phyloP scores from a whole-genome alignment of 1,140 invertebrate species.

The Chironomus striatipennis region DNA sequence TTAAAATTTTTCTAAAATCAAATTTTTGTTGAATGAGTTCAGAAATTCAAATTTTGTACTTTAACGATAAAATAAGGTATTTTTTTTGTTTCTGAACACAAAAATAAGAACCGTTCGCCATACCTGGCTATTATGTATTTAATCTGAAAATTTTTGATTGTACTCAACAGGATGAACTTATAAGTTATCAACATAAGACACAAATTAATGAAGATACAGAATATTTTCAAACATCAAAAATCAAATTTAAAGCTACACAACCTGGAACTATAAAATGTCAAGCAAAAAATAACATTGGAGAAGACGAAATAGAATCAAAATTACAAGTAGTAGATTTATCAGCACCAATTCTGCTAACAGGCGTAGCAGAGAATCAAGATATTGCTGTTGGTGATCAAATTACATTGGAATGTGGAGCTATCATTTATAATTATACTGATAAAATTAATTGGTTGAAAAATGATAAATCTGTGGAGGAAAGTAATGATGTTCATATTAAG shows the following conservation, averaged over 20 bases:
- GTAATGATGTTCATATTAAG: conserved; percentile 26
- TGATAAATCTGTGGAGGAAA: conserved; percentile 28
- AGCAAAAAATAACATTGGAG: conserved; percentile 34
- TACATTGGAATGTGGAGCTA: conserved; percentile 45
- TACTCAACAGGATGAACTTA: background rate
- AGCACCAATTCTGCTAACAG: conserved; percentile 33
- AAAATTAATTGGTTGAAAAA: conserved; percentile 40
- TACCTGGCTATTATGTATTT: no score
- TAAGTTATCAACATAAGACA: background rate
- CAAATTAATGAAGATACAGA: background rate
- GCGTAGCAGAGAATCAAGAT: conserved; percentile 31
- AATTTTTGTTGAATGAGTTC: no score
- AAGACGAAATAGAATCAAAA: conserved; percentile 28
- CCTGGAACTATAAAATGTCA: conserved; percentile 38
- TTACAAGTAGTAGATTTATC: conserved; percentile 31
- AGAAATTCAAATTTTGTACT: no score
- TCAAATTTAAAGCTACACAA: conserved; percentile 32
- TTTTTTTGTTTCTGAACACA: no score
- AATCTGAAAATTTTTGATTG: no score
- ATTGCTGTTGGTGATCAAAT: conserved; percentile 46
- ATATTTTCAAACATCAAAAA: conserved; percentile 25
- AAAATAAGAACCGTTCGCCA: no score
- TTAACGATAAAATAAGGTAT: no score
- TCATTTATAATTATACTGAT: conserved; percentile 44
- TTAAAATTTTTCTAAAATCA: no score